phyloP scores from a whole-genome alignment of 1,140 invertebrate genomes.

The Bilobella aurantiaca region DNA sequence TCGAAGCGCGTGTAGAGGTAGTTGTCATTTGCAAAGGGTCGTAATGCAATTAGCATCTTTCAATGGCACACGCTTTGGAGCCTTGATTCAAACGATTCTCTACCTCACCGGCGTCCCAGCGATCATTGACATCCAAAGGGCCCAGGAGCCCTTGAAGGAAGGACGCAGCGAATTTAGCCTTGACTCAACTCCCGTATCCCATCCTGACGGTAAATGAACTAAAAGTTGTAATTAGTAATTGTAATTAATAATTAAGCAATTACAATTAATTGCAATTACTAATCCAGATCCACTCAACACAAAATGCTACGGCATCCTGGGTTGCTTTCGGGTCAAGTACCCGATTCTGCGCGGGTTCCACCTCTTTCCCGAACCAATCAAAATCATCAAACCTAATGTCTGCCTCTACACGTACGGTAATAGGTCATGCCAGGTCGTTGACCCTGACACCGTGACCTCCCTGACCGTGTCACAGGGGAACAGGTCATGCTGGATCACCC shows the following conservation, averaged over 20 bases:
- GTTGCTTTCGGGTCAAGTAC: conserved; percentile 25
- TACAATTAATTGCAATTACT: background rate
- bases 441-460: conserved; percentile 47
- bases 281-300: conserved; percentile 12
- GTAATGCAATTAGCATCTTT: background rate
- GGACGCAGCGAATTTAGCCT: background rate
- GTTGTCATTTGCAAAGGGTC: too few species aligned
- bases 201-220: background rate
- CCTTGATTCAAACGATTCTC: conserved; percentile 24
- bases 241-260: too few species aligned
- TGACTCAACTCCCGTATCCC: background rate
- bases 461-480: background rate
- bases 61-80: conserved; percentile 23
- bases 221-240: too few species aligned
- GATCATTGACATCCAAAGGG: conserved; percentile 6
- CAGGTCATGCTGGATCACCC: conserved; percentile 59
- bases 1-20: too few species aligned
- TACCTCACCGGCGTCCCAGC: conserved; percentile 23
- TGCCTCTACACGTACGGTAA: conserved; percentile 50
- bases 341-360: conserved; percentile 35
- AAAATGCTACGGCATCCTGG: conserved; percentile 23
- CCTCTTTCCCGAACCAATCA: conserved; percentile 57
- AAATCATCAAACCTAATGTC: conserved; percentile 46
- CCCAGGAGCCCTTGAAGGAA: background rate
- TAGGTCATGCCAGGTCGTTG: conserved; percentile 48